Evolutionary conservation across 2,797 vertebrate genomes (phyloP).

Genomic region (Gallinago solitaria): DNA sequence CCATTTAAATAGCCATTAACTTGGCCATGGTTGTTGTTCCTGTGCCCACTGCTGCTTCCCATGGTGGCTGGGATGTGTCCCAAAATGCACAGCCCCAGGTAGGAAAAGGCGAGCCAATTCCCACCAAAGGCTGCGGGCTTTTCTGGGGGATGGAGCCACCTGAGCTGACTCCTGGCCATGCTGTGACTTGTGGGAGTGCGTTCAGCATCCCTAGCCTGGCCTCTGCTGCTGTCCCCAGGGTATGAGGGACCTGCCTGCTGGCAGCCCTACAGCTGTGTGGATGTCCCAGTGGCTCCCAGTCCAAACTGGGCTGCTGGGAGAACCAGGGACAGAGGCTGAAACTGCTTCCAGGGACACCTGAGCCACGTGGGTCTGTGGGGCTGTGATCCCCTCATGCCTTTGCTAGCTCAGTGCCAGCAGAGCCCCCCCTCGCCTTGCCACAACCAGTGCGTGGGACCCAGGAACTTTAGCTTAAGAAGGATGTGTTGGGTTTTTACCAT

Average conservation of each 20-base stretch:
- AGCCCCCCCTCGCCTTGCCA: rapidly evolving
- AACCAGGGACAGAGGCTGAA: neutral
- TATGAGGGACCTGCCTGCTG: neutral
- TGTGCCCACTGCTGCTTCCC: neutral
- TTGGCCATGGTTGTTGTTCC: neutral
- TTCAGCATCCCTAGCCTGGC: neutral
- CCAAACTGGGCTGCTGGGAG: neutral
- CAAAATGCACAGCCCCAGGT: rapidly evolving
- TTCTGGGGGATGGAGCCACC: neutral
- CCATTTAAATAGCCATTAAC: neutral
- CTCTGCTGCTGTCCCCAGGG: neutral
- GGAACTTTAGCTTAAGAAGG: neutral
- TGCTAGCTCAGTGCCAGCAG: neutral
- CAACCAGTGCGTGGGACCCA: rapidly evolving
- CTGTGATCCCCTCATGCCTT: neutral
- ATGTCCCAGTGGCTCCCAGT: neutral
- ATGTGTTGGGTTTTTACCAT: neutral
- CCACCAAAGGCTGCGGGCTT: rapidly evolving
- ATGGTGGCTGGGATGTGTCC: neutral
- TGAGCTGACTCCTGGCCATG: neutral
- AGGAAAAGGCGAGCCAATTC: neutral
- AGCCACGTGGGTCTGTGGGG: neutral
- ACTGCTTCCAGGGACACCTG: neutral
- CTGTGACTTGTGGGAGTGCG: neutral
- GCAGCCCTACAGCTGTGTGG: neutral